phyloP scores from a whole-genome alignment of 1,140 invertebrate genomes.

The Gyrodactylus salaris region DNA sequence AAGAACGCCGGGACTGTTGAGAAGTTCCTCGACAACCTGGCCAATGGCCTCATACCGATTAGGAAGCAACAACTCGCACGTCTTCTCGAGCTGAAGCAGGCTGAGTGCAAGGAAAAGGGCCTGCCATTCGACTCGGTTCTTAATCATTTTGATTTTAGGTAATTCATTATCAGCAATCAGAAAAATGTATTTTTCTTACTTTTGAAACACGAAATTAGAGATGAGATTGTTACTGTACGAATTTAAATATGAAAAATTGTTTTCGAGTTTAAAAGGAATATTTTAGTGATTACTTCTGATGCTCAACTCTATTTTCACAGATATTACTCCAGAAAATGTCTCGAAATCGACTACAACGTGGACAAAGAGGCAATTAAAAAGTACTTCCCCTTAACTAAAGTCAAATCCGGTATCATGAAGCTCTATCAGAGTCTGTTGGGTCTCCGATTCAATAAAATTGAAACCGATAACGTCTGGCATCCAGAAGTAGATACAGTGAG shows the following conservation, averaged over 20 bases:
- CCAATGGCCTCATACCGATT: constrained; percentile 20
- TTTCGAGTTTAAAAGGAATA: no score
- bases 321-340: background rate
- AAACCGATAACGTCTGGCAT: constrained; percentile 22
- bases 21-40: constrained; percentile 21
- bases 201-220: no score
- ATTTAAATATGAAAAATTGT: no score
- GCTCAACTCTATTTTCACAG: background rate
- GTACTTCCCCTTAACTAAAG: constrained; percentile 25
- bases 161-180: no score
- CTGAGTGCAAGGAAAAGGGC: constrained; percentile 13
- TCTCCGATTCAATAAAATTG: constrained; percentile 21
- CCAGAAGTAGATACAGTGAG: constrained; percentile 17
- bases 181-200: no score
- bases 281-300: background rate
- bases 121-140: background rate
- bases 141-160: background rate
- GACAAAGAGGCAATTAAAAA: constrained; percentile 24
- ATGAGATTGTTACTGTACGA: no score
- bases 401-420: constrained; percentile 23
- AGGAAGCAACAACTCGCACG: constrained; percentile 20
- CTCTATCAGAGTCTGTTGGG: constrained; percentile 25
- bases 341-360: constrained; percentile 12
- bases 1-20: constrained; percentile 22
- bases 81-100: constrained; percentile 23